A percentile compares a stretch with the other conserved stretches of the same genome.
Conservation (phyloP, 1,140 invertebrate species). For the Scylla paramamosain region DNA sequence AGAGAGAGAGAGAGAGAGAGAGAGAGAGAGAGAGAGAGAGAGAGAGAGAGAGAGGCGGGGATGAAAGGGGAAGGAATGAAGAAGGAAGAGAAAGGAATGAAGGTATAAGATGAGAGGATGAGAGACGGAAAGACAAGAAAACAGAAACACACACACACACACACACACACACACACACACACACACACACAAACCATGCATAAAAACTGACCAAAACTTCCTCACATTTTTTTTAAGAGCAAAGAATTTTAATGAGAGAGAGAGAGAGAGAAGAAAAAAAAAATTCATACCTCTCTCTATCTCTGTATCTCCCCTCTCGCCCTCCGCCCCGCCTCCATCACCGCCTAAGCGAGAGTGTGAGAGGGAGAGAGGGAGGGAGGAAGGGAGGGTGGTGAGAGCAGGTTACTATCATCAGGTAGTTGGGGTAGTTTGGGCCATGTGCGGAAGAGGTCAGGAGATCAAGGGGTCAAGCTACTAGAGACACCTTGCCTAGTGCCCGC, state of each 20-base stretch:
- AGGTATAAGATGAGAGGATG: background rate
- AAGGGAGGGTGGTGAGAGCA: background rate
- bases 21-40: slow-evolving; percentile 55
- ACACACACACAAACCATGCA: too few relatives aligned
- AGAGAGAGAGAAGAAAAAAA: background rate
- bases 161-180: too few relatives aligned
- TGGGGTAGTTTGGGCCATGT: background rate
- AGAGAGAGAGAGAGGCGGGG: background rate
- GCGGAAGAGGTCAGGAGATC: background rate
- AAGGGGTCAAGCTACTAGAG: background rate
- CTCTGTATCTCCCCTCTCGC: too few relatives aligned
- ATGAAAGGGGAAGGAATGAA: background rate
- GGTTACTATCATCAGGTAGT: too few relatives aligned
- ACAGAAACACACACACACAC: too few relatives aligned
- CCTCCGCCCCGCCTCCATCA: too few relatives aligned
- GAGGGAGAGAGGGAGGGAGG: slow-evolving; percentile 38
- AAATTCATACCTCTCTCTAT: too few relatives aligned
- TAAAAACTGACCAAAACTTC: too few relatives aligned
- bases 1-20: slow-evolving; percentile 27
- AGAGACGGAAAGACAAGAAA: background rate
- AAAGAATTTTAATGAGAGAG: too few relatives aligned
- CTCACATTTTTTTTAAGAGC: too few relatives aligned
- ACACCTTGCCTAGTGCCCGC: slow-evolving; percentile 25
- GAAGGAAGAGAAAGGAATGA: background rate
- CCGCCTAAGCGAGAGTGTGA: background rate